Conservation (phyloP, 2,113 vertebrate genomes). For the Gallinago undulata region DNA sequence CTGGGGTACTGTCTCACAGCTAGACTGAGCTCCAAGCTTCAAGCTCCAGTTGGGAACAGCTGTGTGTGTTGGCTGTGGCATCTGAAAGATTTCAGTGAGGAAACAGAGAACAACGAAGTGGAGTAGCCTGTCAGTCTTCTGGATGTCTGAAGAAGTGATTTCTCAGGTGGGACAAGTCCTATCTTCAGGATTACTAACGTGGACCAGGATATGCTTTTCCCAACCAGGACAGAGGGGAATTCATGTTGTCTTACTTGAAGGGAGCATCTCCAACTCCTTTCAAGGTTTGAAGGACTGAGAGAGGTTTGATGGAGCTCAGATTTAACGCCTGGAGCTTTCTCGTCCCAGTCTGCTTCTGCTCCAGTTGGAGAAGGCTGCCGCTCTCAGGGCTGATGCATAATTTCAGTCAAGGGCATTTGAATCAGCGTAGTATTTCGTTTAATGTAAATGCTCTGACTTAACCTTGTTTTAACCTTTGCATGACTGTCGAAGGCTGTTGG, state of each 20-base stretch:
- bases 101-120: no score
- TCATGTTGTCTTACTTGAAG: not conserved
- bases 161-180: not conserved
- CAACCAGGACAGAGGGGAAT: not conserved
- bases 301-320: not conserved
- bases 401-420: not conserved
- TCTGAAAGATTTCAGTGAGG: not conserved
- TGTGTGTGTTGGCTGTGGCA: rapidly evolving
- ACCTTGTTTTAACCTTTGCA: conserved; percentile 23
- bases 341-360: not conserved
- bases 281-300: not conserved
- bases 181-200: not conserved
- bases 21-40: not conserved
- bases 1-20: not conserved
- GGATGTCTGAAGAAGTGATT: no score
- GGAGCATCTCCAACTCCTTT: not conserved
- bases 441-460: not conserved
- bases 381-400: not conserved
- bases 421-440: not conserved
- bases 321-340: not conserved
- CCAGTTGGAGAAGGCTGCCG: not conserved
- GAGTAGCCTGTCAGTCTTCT: no score
- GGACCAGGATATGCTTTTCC: not conserved
- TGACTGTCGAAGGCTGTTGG: not conserved
- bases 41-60: not conserved